Conservation (phyloP, 2,888 invertebrate genomes). For the Xanthostigma xanthostigma region DNA sequence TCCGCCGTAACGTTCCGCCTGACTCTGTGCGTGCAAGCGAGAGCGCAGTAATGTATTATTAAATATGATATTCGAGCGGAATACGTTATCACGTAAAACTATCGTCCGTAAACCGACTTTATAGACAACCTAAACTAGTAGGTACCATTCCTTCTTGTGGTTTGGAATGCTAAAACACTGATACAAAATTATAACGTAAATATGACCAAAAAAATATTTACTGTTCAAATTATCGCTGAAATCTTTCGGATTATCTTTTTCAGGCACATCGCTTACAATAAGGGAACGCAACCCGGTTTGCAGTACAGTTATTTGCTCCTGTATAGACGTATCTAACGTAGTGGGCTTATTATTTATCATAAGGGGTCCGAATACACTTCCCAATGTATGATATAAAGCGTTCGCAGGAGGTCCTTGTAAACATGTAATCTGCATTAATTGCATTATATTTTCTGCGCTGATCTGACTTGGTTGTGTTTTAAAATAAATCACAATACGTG, state of each 20-base stretch:
- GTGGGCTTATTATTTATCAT: conserved; percentile 13
- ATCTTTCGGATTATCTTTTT: conserved; percentile 21
- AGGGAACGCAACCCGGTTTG: conserved; percentile 25
- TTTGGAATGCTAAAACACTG: too few species aligned
- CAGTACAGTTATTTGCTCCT: conserved; percentile 23
- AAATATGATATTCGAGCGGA: too few species aligned
- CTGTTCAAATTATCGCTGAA: conserved; percentile 24
- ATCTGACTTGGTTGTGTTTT: conserved; percentile 41
- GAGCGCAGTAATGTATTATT: too few species aligned
- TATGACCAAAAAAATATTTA: conserved; percentile 1
- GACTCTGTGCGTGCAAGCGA: too few species aligned
- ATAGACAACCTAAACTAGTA: too few species aligned
- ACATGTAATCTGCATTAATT: conserved; percentile 40
- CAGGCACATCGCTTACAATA: conserved; percentile 17
- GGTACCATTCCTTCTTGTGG: too few species aligned
- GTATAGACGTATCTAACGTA: conserved; percentile 18
- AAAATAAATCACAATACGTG: conserved; percentile 36
- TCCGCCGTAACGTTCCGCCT: too few species aligned
- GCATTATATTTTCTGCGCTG: conserved; percentile 40
- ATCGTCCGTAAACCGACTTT: too few species aligned
- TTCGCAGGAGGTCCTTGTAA: conserved; percentile 41
- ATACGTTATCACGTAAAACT: too few species aligned
- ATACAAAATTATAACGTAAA: background rate
- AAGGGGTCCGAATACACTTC: conserved; percentile 39
- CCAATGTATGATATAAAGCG: conserved; percentile 43